Base-by-base conservation (phyloP, 2,888 invertebrate genomes). In the Scaeva pyrastri region DNA sequence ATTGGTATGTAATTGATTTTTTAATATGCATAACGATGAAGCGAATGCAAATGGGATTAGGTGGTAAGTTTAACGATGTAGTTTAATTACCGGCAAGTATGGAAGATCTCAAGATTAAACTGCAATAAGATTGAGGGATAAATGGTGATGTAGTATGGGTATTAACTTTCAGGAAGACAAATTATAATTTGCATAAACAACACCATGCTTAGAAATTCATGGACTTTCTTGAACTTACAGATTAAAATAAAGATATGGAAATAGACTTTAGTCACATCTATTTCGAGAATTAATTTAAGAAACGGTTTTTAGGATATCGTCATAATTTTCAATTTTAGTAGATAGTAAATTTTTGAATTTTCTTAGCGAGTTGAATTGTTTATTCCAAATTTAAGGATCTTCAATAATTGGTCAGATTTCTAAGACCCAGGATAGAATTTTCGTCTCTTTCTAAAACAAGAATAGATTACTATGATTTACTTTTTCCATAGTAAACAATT, bases 11-110 rank as follows among this genome's bases (percentile, higher is more conserved):
- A 78, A 83, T 74, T 78, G 78, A 64, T 70, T 74, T 83, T 56
- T 68, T 39, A 70, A 31, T 39, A 62, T 60, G 50, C 64, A 45
- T 45, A 31, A 23, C 6, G 12, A 16, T 16, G 31, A 45, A 39
- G 1, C 12, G 36, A 58, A 70, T 77, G 68, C 55, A 68, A 83
- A 83, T 82, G 45, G 70, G 31, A 71, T 81, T 64, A 50, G 56
- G 39, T 60, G 21, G 19, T 14, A 60, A 60, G 23, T 43, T 45
- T 26, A 64, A 64, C 23, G 45, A 64, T 64, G 45, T 23, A 43
- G 23, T 31, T 64, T 45, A 64, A 64, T 64, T 43, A 45, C 12
- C 45, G n/a, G 4, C n/a, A 12, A n/a, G 39, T 19, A 21, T 10
- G n/a, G n/a, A 43, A 41, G 41, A 62, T 62, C 23, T 36, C 60